Base-by-base conservation (phyloP, 2,113 vertebrate genomes). In the Cryptomyrus ogoouensis region DNA sequence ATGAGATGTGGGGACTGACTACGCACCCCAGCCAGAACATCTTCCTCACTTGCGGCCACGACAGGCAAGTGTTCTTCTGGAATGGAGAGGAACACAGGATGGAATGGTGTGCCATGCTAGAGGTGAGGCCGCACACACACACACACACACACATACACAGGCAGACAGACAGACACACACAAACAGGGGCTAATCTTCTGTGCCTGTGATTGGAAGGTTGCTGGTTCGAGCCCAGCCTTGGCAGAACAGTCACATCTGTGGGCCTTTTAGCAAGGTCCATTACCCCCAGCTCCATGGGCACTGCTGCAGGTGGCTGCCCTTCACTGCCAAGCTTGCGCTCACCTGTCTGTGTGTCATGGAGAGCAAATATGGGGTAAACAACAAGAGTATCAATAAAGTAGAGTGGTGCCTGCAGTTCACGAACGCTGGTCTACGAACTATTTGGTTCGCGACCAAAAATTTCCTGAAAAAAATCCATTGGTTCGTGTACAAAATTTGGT, bases 1-100 rank as follows among this genome's bases (percentile, higher is more conserved):
- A 98, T 80, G 98, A 98, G 92, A 96, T 98, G 94, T 98, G 98
- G 98, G 98, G 98, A 0, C 92, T 98, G 91, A 96, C 97, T 19
- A 97, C 97, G 0, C 98, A 98, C 89, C 97, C 96, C 1, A 95
- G 94, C 24, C 95, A 95, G 90, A 96, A 96, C 93, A 93, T 96
- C 31, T 98, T 98, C 92, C 94, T 98, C 89, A 97, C 96, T 90
- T 98, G 97, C 3, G 97, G 97, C 31, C 95, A 98, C 0, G 98
- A 98, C 95, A 94, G 94, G 52, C 98, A 97, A 92, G 96, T 98
- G 91, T 98, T 97, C 92, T 90, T 97, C 90, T 98, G 98, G 98
- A 96, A 97, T 24, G 94, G 96, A 1, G 96, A 95, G 91, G 94
- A 96, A 2, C 97, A 98, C 87, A 95, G 93, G 0, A 94, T 98